Conservation (phyloP, 2,113 vertebrate species). For the Gorsachius goisagi region DNA sequence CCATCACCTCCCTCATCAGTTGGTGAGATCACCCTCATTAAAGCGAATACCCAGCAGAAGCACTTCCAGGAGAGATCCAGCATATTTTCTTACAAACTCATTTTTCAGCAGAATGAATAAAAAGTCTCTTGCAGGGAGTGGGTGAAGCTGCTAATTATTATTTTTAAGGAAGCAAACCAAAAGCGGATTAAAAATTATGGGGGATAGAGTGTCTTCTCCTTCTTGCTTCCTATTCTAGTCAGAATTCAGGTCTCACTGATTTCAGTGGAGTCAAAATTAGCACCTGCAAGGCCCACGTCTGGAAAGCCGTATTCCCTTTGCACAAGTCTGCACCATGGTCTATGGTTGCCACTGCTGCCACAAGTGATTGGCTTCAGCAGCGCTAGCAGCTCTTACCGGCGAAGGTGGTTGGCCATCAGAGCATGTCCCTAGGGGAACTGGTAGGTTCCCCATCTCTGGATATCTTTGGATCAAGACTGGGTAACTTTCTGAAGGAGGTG, state of each 20-base stretch:
- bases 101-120: not conserved
- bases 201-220: not conserved
- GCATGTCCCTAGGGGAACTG: not conserved
- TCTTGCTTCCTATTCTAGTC: not conserved
- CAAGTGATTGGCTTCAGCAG: not conserved
- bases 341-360: not conserved
- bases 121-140: not conserved
- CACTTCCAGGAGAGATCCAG: not conserved
- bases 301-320: not conserved
- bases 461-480: not conserved
- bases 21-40: not conserved
- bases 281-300: not conserved
- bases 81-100: not conserved
- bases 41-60: not conserved
- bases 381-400: not conserved
- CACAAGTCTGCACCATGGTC: accelerated
- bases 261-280: not conserved
- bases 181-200: not conserved
- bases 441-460: not conserved
- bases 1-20: not conserved
- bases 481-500: not conserved
- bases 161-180: not conserved
- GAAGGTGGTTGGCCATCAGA: not conserved
- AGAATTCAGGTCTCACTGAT: not conserved
- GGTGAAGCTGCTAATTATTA: not conserved